Evolutionary conservation across 2,797 vertebrate genomes (phyloP).

Genomic region (Mus spretus): DNA sequence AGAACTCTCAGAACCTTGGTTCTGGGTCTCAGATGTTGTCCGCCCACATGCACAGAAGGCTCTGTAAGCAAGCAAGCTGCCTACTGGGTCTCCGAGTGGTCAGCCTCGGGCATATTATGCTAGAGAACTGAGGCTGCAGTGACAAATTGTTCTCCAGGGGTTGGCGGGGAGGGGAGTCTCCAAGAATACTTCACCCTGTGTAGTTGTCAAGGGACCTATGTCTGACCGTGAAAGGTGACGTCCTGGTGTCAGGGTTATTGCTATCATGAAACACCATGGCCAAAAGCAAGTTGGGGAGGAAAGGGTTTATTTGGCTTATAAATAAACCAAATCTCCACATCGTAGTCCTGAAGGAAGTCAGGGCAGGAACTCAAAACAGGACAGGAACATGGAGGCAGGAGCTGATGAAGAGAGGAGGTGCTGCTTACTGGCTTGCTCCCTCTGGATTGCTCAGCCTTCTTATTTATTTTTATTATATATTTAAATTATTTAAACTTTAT

Average conservation of each 20-base stretch:
- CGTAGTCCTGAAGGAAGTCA: no score
- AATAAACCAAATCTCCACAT: background rate
- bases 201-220: no score
- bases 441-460: background rate
- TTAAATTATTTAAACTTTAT: background rate
- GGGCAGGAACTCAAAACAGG: background rate
- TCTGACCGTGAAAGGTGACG: background rate
- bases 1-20: background rate
- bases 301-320: background rate
- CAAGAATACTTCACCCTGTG: background rate
- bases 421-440: background rate
- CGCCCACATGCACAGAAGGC: no score
- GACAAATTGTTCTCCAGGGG: no score
- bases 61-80: background rate
- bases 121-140: background rate
- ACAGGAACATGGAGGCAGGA: background rate
- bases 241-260: background rate
- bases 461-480: background rate
- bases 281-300: background rate
- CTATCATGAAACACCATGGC: background rate
- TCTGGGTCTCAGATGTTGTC: background rate
- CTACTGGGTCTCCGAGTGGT: background rate
- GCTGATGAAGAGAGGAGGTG: background rate
- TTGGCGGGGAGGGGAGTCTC: background rate
- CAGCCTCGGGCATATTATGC: background rate